These are phyloP conservation scores for Chinchilla lanigera DNA, from an alignment of 2,113 vertebrate species.

Conservation along the genomic window DNA sequence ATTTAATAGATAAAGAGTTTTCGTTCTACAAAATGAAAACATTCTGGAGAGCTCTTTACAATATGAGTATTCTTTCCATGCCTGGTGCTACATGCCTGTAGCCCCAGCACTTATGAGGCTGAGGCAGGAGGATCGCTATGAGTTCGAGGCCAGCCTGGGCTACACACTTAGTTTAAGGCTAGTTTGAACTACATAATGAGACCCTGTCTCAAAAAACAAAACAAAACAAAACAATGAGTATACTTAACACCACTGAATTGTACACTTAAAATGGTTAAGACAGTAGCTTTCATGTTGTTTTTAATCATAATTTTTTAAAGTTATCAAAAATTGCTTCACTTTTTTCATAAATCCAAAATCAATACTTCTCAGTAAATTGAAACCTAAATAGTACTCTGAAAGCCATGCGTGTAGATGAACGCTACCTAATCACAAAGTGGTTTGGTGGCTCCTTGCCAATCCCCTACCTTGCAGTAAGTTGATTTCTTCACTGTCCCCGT, in stretches of 20 bases:
- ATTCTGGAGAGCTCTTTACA: not conserved
- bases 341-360: not conserved
- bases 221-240: not conserved
- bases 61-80: not conserved
- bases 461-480: constrained; percentile 87
- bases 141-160: not conserved
- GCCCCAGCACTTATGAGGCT: not conserved
- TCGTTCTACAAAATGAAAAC: not conserved
- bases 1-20: not conserved
- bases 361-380: not conserved
- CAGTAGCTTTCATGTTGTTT: not conserved
- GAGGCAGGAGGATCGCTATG: not conserved
- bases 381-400: not conserved
- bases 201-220: not conserved
- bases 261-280: not conserved
- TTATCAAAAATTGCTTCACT: not conserved
- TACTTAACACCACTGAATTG: not conserved
- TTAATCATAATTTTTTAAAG: not conserved
- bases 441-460: not conserved
- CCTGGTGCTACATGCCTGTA: not conserved
- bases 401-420: not conserved
- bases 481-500: constrained; percentile 89
- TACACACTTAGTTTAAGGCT: not conserved
- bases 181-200: not conserved
- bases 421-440: not conserved